These are phyloP conservation scores for Tanytarsus gracilentus DNA, from an alignment of 2,888 invertebrate genomes.

Conservation along the genomic window DNA sequence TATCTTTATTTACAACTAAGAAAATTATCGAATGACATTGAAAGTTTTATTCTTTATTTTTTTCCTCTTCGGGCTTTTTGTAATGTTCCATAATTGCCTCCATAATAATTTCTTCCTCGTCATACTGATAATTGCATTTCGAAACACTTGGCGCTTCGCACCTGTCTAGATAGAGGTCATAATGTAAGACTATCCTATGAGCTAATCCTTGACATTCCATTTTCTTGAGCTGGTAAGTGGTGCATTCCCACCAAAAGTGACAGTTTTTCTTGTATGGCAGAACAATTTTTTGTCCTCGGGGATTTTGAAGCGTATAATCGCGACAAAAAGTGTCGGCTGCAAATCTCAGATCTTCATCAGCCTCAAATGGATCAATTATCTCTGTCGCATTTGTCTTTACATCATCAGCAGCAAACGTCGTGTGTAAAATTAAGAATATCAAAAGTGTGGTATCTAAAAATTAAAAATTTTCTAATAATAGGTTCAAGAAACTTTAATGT, in stretches of 20 bases:
- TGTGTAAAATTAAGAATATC: not conserved
- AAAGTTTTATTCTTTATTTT: not conserved
- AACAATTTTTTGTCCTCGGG: not conserved
- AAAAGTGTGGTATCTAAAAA: not conserved
- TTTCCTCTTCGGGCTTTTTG: conserved; percentile 6
- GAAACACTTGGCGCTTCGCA: conserved; percentile 5
- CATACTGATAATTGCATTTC: conserved; percentile 3
- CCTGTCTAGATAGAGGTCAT: conserved; percentile 10
- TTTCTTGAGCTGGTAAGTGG: conserved; percentile 14
- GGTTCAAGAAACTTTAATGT: conserved; percentile 7
- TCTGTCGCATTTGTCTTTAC: not conserved
- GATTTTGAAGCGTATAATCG: conserved; percentile 5
- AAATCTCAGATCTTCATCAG: conserved; percentile 14
- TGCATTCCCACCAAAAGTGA: conserved; percentile 25
- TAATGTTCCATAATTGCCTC: conserved; percentile 21
- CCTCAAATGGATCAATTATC: conserved; percentile 17
- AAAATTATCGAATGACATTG: not conserved
- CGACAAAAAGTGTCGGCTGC: conserved; percentile 26
- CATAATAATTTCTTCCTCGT: conserved; percentile 26
- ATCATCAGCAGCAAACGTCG: not conserved
- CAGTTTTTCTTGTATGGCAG: conserved; percentile 19
- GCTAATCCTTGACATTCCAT: conserved; percentile 17
- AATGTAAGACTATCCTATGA: conserved; percentile 3
- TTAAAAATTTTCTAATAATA: not conserved
- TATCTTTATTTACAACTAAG: not conserved